Conservation (phyloP, 2,113 vertebrate genomes). For the Zosterops hypoxanthus region DNA sequence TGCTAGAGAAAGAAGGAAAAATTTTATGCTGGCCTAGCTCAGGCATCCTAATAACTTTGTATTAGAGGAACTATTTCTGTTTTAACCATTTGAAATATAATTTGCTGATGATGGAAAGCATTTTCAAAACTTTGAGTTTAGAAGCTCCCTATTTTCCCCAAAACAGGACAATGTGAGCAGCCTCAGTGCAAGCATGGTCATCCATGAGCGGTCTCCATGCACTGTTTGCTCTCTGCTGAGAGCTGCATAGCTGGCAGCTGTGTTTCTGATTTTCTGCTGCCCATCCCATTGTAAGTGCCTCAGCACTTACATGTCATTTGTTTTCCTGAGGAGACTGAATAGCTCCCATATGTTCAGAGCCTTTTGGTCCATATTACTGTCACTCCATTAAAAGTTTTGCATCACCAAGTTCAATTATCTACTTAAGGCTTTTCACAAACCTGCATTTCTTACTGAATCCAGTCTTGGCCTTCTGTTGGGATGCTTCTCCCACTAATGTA, state of each 20-base stretch:
- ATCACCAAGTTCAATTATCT: conserved; percentile 6
- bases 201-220: not conserved
- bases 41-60: not conserved
- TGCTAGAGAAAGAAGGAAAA: not conserved
- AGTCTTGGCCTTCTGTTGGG: not conserved
- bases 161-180: not conserved
- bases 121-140: not conserved
- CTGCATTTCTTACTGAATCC: not conserved
- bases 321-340: not conserved
- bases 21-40: not conserved
- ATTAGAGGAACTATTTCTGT: not conserved
- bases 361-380: not conserved
- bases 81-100: not conserved
- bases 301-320: not conserved
- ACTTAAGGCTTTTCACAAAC: conserved; percentile 4
- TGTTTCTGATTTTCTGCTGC: not conserved
- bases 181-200: not conserved
- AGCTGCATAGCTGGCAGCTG: not conserved
- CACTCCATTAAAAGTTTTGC: conserved; percentile 1
- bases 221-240: not conserved
- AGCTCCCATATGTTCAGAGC: not conserved
- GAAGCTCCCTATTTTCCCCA: not conserved
- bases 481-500: not conserved
- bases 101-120: not conserved
- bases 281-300: not conserved